Base-by-base conservation (phyloP, 2,888 invertebrate species). In the Agrochola circellaris region DNA sequence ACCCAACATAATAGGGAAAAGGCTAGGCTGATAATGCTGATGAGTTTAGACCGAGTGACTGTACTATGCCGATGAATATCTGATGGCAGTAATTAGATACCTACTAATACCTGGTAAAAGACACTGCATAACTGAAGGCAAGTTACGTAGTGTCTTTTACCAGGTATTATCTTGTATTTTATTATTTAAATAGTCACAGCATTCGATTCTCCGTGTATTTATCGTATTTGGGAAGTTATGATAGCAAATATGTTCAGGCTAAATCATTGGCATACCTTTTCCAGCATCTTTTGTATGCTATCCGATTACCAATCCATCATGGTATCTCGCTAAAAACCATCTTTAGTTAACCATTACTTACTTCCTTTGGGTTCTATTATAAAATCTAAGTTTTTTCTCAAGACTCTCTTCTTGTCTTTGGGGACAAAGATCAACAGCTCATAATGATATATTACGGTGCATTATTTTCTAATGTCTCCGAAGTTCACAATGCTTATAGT, bases 401-500 rank as follows among this genome's bases (percentile, higher is more conserved):
- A 74, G 58, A 2, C n/a, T 8, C 17, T 15, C 2, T 4, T 54
- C 30, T 17, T 17, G 6, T 54, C 30, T 17, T 17, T 8, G 8
- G 15, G 70, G 45, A 61, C 48, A 75, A 75, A 83, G 79, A 20
- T 75, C 74, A 83, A 78, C 54, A 48, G 9, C 58, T 34, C n/a
- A 34, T 81, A 76, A 84, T 81, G 69, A 81, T 76, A 87, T 75
- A 87, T 78, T 60, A 75, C 70, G 1, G n/a, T n/a, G 67, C 23
- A 84, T 70, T 67, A 84, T 84, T 85, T 81, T 85, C 87, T 75
- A 78, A 87, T 85, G 81, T 87, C 84, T 64, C 61, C 17, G 61
- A 73, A 77, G 70, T 69, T 79, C 72, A 75, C 56, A 75, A 70
- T 64, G 34, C 38, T 61, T 20, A 74, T 26, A 61, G 62, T 81